Evolutionary conservation across 2,888 invertebrate genomes (phyloP).

Genomic region (Athrips mouffetella): DNA sequence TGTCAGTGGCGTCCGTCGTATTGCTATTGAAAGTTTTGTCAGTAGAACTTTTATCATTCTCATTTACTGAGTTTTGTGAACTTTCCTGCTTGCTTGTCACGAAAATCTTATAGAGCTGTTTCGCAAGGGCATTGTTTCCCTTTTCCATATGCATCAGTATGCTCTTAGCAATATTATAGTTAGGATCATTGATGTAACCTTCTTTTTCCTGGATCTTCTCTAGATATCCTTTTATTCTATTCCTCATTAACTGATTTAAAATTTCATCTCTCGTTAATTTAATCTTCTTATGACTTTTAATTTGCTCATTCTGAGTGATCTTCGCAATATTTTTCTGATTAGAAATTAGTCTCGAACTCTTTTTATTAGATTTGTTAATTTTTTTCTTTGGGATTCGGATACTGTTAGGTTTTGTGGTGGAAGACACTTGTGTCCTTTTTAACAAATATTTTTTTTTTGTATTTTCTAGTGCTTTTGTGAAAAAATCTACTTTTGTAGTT

Average conservation of each 20-base stretch:
- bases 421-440: slow-evolving; percentile 12
- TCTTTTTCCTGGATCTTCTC: slow-evolving; percentile 41
- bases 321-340: neutral
- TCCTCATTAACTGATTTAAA: slow-evolving; percentile 57
- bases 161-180: slow-evolving; percentile 51
- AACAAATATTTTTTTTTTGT: slow-evolving; percentile 29
- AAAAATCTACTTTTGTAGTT: slow-evolving; percentile 39
- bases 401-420: neutral
- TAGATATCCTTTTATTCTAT: slow-evolving; percentile 48
- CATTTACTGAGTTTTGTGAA: neutral
- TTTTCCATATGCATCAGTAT: slow-evolving; percentile 47
- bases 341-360: neutral
- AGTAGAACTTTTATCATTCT: neutral
- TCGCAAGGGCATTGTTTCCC: slow-evolving; percentile 50
- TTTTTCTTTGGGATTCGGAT: neutral
- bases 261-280: slow-evolving; percentile 51
- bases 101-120: slow-evolving; percentile 55
- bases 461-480: slow-evolving; percentile 37
- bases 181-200: slow-evolving; percentile 38
- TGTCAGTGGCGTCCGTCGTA: neutral
- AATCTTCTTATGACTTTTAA: slow-evolving; percentile 18
- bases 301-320: neutral
- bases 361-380: neutral
- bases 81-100: slow-evolving; percentile 18
- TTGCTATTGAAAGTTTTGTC: neutral